Evolutionary conservation across 2,888 invertebrate species (phyloP).

Genomic region (Drosophila borealis): DNA sequence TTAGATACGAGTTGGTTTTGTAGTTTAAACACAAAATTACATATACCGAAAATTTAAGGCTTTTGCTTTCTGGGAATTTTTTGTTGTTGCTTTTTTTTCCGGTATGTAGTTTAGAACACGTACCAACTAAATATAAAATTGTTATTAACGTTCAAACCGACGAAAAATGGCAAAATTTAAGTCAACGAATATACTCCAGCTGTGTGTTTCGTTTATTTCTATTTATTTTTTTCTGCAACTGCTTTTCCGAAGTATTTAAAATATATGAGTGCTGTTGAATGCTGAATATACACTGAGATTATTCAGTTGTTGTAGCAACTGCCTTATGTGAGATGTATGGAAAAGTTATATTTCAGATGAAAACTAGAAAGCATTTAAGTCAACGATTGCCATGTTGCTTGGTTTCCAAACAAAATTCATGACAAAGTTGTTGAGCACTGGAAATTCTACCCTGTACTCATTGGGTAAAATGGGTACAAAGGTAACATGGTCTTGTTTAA

Average conservation of each 20-base stretch:
- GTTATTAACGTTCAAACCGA: not conserved
- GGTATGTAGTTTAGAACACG: not conserved
- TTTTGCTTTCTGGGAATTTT: not conserved
- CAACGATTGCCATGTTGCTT: not conserved
- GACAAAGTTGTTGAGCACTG: not conserved
- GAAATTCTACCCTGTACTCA: not conserved
- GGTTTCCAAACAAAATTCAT: not conserved
- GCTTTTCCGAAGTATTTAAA: slow-evolving; percentile 8
- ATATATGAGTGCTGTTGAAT: slow-evolving; percentile 8
- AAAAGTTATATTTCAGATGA: not conserved
- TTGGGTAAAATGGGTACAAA: no score
- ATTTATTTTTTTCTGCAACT: not conserved
- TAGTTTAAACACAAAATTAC: not conserved
- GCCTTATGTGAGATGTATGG: not conserved
- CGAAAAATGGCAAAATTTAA: not conserved
- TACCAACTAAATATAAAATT: not conserved
- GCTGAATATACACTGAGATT: slow-evolving; percentile 10
- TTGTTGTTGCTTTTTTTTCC: not conserved
- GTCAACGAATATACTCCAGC: slow-evolving; percentile 9
- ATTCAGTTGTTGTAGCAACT: not conserved
- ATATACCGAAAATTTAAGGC: slow-evolving; percentile 5
- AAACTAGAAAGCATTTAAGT: not conserved
- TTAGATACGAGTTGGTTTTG: not conserved
- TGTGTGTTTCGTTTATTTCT: slow-evolving; percentile 2
- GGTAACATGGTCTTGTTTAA: no score